A percentile compares a stretch with the other conserved stretches of the same genome.
phyloP scores from a whole-genome alignment of 2,888 invertebrate genomes.

The Rhopalosiphum nymphaeae region DNA sequence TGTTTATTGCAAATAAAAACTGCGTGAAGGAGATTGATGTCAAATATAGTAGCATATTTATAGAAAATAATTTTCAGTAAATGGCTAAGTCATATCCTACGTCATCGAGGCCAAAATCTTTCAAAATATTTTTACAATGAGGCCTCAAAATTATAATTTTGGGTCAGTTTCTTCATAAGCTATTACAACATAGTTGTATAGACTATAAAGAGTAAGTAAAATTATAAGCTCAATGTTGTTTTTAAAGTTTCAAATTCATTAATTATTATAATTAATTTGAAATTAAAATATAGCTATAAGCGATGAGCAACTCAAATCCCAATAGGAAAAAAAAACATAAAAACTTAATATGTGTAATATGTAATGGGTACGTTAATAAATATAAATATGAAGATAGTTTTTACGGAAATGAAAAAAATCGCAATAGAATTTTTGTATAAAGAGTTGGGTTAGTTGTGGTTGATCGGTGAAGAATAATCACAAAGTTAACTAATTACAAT shows the following conservation, averaged over 20 bases:
- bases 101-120: not conserved
- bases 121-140: not conserved
- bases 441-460: not conserved
- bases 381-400: not conserved
- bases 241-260: not conserved
- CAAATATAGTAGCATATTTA: not conserved
- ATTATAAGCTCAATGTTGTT: not conserved
- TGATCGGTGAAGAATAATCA: not conserved
- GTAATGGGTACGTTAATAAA: not conserved
- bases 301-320: too few relatives aligned
- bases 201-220: not conserved
- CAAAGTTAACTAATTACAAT: not conserved
- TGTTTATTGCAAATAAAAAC: not conserved
- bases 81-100: not conserved
- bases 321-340: not conserved
- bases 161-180: not conserved
- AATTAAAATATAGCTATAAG: not conserved
- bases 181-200: not conserved
- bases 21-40: not conserved
- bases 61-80: not conserved
- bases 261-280: not conserved
- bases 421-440: not conserved
- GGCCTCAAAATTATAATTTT: not conserved
- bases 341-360: not conserved
- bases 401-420: not conserved